Conservation (phyloP, 1,140 invertebrate genomes). For the Pachypeltis micranthus region DNA sequence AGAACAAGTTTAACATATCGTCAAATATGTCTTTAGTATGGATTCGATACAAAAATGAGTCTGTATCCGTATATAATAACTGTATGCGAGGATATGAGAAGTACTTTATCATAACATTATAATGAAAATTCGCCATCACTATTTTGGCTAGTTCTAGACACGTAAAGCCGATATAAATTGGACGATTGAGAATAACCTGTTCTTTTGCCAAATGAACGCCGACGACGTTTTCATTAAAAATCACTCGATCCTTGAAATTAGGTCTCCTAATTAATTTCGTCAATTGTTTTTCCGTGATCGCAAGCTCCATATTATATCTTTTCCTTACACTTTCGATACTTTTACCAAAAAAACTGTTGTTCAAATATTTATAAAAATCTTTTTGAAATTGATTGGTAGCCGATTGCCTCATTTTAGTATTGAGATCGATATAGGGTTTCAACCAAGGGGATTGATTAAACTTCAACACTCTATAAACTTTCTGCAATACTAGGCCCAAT, state of each 20-base stretch:
- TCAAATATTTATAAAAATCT: constrained; percentile 34
- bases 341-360: constrained; percentile 33
- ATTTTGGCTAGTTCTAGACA: constrained; percentile 7
- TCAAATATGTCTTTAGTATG: neutral
- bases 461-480: constrained; percentile 31
- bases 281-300: constrained; percentile 27
- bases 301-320: constrained; percentile 27
- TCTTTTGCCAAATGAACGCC: neutral
- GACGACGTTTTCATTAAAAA: constrained; percentile 18
- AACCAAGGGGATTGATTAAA: constrained; percentile 33
- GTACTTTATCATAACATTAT: neutral
- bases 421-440: constrained; percentile 31
- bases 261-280: constrained; percentile 19
- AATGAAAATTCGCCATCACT: neutral
- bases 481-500: constrained; percentile 30
- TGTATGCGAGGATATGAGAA: too few relatives aligned
- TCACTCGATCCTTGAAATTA: constrained; percentile 18
- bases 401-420: constrained; percentile 28
- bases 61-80: too few relatives aligned
- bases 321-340: constrained; percentile 33
- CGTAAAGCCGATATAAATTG: constrained; percentile 18
- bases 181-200: constrained; percentile 3
- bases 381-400: constrained; percentile 32
- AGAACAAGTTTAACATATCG: neutral
- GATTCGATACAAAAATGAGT: neutral